Evolutionary conservation across 2,888 invertebrate species (phyloP).

Genomic region (Bursaphelenchus okinawaensis): DNA sequence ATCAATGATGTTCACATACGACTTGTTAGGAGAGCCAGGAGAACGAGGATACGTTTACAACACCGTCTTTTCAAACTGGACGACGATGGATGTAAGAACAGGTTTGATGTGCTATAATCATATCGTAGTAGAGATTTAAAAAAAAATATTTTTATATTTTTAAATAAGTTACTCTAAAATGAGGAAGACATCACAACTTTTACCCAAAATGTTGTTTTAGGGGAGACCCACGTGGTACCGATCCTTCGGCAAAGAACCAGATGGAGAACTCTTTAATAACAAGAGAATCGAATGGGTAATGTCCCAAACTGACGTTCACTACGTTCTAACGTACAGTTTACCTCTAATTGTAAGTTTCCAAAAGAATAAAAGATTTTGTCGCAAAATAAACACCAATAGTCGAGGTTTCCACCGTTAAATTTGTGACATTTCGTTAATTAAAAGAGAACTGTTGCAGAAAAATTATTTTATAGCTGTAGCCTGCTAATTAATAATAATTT

Average conservation of each 20-base stretch:
- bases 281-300: constrained; percentile 42
- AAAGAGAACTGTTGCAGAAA: no score
- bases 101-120: neutral
- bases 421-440: no score
- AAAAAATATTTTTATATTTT: neutral
- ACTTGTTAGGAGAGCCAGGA: constrained; percentile 55
- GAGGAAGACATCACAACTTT: neutral
- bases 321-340: constrained; percentile 31
- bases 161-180: neutral
- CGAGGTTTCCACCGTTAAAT: no score
- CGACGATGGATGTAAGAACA: constrained; percentile 48
- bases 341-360: constrained; percentile 14
- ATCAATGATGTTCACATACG: constrained; percentile 57
- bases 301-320: constrained; percentile 28
- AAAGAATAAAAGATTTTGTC: no score
- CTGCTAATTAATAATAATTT: constrained; percentile 1
- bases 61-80: constrained; percentile 58
- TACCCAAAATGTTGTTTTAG: constrained; percentile 6
- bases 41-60: constrained; percentile 54
- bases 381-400: no score
- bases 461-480: neutral
- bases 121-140: neutral
- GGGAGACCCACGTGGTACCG: constrained; percentile 25
- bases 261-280: constrained; percentile 42
- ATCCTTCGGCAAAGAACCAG: constrained; percentile 28